Evolutionary conservation across 2,888 invertebrate genomes (phyloP).

Genomic region (Stenodema calcarata): DNA sequence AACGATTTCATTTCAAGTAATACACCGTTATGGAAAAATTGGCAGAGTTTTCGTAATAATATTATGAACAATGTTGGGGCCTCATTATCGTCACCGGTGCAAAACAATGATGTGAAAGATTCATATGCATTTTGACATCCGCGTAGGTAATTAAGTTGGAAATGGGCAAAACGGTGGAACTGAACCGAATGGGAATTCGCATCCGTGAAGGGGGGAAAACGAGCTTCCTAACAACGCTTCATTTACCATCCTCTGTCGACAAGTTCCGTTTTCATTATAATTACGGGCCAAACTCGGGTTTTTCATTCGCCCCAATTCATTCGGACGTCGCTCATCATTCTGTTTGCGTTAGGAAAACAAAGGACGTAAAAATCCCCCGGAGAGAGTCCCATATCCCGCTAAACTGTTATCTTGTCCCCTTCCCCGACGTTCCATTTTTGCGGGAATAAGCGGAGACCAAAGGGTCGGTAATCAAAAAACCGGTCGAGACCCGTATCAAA

Average conservation of each 20-base stretch:
- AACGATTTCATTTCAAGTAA: too few relatives aligned
- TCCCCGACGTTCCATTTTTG: neutral
- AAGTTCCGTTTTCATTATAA: neutral
- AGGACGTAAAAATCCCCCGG: neutral
- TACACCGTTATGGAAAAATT: too few relatives aligned
- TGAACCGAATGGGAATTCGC: neutral
- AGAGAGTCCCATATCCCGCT: neutral
- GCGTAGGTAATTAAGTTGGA: too few relatives aligned
- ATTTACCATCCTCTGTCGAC: neutral
- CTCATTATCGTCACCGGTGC: too few relatives aligned
- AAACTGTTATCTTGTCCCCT: conserved; percentile 13
- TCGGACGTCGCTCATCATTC: neutral
- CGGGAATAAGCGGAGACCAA: neutral
- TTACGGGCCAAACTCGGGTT: neutral
- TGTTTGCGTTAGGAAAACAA: neutral
- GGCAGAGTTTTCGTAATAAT: too few relatives aligned
- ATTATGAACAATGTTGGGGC: too few relatives aligned
- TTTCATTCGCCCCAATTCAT: neutral
- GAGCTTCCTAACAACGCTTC: neutral
- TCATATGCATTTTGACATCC: too few relatives aligned
- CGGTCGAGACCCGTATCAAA: neutral
- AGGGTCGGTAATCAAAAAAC: neutral
- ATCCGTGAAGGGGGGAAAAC: neutral
- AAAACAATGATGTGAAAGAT: too few relatives aligned
- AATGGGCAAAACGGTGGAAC: neutral